These are phyloP conservation scores for Acanthopleura granulata DNA, from an alignment of 2,888 invertebrate species.

Conservation along the genomic window DNA sequence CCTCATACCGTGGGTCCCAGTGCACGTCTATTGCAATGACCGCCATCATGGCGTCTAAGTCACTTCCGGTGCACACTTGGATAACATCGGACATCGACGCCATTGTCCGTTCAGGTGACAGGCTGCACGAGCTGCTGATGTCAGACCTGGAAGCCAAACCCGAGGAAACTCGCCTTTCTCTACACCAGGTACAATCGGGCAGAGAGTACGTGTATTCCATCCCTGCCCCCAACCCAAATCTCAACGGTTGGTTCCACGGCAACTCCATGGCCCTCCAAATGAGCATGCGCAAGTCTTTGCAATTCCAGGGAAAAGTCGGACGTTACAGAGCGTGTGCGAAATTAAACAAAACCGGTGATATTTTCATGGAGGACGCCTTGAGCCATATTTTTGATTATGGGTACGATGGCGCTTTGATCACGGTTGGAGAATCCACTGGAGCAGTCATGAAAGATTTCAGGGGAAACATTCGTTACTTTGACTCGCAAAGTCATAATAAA, in stretches of 20 bases:
- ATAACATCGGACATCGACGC: neutral
- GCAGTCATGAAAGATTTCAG: neutral
- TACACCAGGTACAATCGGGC: neutral
- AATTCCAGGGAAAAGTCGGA: neutral
- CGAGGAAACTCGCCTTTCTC: neutral
- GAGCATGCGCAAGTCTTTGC: neutral
- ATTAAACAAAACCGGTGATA: neutral
- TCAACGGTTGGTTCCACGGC: neutral
- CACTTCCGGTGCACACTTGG: slow-evolving; percentile 2
- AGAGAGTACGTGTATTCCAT: neutral
- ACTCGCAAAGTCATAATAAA: neutral
- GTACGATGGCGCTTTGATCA: neutral
- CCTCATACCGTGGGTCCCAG: neutral
- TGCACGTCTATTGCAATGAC: neutral
- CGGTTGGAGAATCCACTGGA: neutral
- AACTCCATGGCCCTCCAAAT: neutral
- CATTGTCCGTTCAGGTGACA: neutral
- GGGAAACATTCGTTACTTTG: neutral
- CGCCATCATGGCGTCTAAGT: neutral
- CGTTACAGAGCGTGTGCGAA: neutral
- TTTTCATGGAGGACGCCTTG: neutral
- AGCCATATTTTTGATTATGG: neutral
- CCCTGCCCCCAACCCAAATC: neutral
- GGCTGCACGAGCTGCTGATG: neutral
- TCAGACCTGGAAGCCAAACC: neutral